Evolutionary conservation across 2,797 vertebrate genomes (phyloP).

Genomic region (Malurus splendens): DNA sequence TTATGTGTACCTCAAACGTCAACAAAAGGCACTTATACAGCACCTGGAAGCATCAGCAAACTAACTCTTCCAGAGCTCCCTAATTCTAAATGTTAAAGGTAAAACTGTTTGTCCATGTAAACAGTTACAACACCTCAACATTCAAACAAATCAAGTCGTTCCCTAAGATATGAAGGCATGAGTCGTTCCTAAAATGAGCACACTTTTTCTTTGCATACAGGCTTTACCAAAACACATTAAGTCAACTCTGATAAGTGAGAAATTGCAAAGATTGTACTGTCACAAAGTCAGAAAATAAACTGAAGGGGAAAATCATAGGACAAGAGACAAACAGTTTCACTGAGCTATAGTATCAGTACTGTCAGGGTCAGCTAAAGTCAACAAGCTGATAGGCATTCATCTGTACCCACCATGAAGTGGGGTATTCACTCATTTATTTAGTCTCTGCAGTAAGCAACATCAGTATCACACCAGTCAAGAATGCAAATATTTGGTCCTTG

Average conservation of each 20-base stretch:
- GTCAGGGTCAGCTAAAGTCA: neutral
- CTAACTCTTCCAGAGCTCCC: neutral
- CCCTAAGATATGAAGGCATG: neutral
- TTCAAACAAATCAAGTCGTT: neutral
- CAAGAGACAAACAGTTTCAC: neutral
- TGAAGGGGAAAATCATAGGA: rapidly evolving
- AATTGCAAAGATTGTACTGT: neutral
- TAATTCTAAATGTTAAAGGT: neutral
- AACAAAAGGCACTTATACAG: neutral
- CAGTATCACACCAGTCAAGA: neutral
- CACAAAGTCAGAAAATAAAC: neutral
- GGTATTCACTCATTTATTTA: neutral
- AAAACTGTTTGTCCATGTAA: neutral
- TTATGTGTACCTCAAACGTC: neutral
- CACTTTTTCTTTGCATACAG: no score
- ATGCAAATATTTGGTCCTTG: neutral
- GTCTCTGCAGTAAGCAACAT: neutral
- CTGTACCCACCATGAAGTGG: neutral
- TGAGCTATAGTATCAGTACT: neutral
- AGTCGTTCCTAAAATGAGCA: rapidly evolving
- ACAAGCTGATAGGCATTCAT: neutral
- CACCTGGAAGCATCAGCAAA: neutral
- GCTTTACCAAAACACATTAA: neutral
- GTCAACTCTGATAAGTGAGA: neutral
- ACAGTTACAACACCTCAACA: neutral